Base-by-base conservation (phyloP, 2,888 invertebrate genomes). In the Steinernema carpocapsae region DNA sequence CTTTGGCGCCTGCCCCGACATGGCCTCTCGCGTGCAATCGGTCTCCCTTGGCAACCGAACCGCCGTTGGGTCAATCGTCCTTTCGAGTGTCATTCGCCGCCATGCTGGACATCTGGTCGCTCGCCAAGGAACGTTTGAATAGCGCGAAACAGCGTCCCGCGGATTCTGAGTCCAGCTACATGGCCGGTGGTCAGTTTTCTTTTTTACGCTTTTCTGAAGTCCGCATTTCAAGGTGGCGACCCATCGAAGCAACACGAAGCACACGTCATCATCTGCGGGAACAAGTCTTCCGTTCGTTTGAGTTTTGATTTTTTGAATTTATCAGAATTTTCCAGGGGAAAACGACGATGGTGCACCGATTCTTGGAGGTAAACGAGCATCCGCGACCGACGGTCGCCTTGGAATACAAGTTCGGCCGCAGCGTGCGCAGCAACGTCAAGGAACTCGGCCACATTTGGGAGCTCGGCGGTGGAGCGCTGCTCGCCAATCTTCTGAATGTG, bases 401-500 rank as follows among this genome's bases (percentile, higher is more conserved):
- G 83, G 94, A 95, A 86, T 95, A 94, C 88, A 92, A 92, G 12
- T 95, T 92, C 89, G 94, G 92, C 0, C 91, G 94, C 64, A 84
- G 88, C 83, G 88, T 88, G 6, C 88, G 88, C 64, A 89, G 88
- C 70, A 88, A 88, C 82, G 89, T 88, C 14, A 92, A 91, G 88
- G 91, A 92, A 86, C 89, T 92, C 59, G 92, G 93, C 76, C 93
- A 95, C 86, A 91, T 95, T 46, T 95, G 94, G 94, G 95, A 95
- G 88, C 88, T 92, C 17, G 92, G 92, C 48, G 91, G 92, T 48
- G 91, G 92, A 74, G 89, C 91, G 2, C 88, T 91, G 81, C 88
- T 91, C 77, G 88, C 89, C 6, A 89, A 90, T 78, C 86, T 91
- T 19, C 86, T 91, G 77, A 88, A 90, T 75, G 88, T 90, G 46